Percentiles rank a stretch among this genome's conserved stretches.
phyloP scores from a whole-genome alignment of 2,113 vertebrate species.

The Myotis brandtii region DNA sequence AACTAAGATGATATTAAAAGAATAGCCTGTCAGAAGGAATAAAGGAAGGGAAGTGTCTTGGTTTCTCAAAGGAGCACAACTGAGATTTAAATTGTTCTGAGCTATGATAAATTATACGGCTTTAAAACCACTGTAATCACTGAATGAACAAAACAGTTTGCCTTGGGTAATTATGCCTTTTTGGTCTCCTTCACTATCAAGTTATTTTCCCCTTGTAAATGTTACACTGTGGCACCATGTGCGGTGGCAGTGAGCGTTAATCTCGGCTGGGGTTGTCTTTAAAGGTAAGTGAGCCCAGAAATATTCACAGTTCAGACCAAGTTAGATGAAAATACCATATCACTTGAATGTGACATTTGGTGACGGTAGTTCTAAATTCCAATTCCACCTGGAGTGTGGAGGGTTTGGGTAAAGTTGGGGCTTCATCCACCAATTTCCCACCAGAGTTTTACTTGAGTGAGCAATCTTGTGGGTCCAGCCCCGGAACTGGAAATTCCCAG shows the following conservation, averaged over 20 bases:
- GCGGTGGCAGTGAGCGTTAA: conserved; percentile 80
- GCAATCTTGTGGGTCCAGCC: background rate
- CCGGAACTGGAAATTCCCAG: background rate
- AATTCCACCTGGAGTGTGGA: conserved; percentile 44
- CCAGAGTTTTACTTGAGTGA: background rate
- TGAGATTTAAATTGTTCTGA: conserved; percentile 80
- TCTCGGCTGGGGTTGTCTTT: conserved; percentile 81
- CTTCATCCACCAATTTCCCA: background rate
- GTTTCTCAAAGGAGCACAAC: conserved; percentile 78
- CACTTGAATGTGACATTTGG: conserved; percentile 17
- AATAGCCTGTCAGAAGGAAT: conserved; percentile 76
- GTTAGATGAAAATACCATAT: conserved; percentile 65
- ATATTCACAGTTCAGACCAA: conserved; percentile 76
- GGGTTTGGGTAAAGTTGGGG: background rate
- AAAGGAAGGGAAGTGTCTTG: conserved; percentile 68
- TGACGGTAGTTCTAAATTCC: conserved; percentile 37
- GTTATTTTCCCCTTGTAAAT: conserved; percentile 85
- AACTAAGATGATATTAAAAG: conserved; percentile 73
- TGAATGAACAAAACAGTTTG: conserved; percentile 83
- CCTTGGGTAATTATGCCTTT: conserved; percentile 83
- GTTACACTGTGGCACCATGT: conserved; percentile 70
- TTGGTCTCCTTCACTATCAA: conserved; percentile 82
- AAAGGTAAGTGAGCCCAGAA: conserved; percentile 82
- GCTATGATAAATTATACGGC: conserved; percentile 78
- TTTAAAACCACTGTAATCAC: conserved; percentile 83